These are phyloP conservation scores for Protophormia terraenovae DNA, from an alignment of 2,888 invertebrate genomes.

Conservation along the genomic window DNA sequence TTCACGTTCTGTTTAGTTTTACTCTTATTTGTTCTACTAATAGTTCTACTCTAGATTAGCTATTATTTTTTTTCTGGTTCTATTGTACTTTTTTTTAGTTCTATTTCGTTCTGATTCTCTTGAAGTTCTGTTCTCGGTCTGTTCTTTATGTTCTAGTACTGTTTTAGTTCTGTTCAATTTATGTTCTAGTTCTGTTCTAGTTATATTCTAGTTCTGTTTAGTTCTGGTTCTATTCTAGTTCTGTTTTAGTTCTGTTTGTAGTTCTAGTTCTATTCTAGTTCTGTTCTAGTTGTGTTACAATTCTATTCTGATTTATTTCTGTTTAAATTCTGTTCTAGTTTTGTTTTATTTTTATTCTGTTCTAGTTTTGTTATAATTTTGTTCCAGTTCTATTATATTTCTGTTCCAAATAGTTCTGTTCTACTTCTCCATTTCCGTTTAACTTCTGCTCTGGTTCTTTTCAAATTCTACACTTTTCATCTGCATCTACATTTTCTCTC, in stretches of 20 bases:
- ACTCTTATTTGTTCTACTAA: too few species aligned
- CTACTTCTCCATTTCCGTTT: not conserved
- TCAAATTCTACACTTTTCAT: not conserved
- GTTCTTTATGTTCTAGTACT: conserved; percentile 9
- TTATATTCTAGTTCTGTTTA: not conserved
- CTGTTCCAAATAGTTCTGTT: not conserved
- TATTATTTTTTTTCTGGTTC: too few species aligned
- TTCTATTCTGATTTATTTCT: not conserved
- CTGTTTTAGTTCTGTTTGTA: too few species aligned
- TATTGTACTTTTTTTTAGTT: too few species aligned
- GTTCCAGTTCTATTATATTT: not conserved
- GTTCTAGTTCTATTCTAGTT: not conserved
- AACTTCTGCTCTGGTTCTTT: not conserved
- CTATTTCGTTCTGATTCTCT: not conserved
- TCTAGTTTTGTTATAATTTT: not conserved
- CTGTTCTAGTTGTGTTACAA: not conserved
- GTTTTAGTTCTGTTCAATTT: not conserved
- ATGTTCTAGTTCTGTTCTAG: not conserved
- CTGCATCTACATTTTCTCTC: not conserved
- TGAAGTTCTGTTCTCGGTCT: not conserved
- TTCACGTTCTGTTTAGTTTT: too few species aligned
- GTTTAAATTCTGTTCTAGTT: not conserved
- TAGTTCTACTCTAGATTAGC: too few species aligned
- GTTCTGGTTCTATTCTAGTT: not conserved
- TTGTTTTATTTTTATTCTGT: not conserved